Conservation (phyloP, 2,113 vertebrate species). For the Pluvialis apricaria region DNA sequence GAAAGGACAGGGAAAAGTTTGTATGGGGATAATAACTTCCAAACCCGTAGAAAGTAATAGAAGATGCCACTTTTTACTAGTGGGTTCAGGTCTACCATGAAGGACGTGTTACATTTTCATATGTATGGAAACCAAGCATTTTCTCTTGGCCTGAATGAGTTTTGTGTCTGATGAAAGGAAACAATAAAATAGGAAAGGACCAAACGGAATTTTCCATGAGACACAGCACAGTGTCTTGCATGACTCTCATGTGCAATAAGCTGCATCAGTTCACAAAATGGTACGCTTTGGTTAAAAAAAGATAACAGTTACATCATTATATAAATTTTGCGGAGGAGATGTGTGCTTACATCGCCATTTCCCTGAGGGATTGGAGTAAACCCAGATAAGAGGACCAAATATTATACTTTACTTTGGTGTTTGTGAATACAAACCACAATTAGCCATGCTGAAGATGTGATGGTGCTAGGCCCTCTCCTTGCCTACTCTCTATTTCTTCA, state of each 20-base stretch:
- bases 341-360: not conserved
- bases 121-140: not conserved
- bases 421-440: not conserved
- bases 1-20: not conserved
- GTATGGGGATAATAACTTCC: not conserved
- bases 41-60: not conserved
- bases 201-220: not conserved
- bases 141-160: not conserved
- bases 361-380: not conserved
- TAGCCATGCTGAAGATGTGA: not conserved
- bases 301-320: not conserved
- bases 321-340: not conserved
- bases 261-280: not conserved
- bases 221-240: not conserved
- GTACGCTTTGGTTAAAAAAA: not conserved
- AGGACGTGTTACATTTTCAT: not conserved
- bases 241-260: fast-evolving
- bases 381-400: not conserved
- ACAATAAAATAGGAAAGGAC: not conserved
- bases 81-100: not conserved
- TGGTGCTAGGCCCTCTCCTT: not conserved
- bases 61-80: not conserved
- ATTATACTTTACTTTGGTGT: not conserved
- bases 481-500: not conserved
- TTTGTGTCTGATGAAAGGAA: not conserved